Conservation (phyloP, 2,113 vertebrate species). For the Oxyruncus cristatus region DNA sequence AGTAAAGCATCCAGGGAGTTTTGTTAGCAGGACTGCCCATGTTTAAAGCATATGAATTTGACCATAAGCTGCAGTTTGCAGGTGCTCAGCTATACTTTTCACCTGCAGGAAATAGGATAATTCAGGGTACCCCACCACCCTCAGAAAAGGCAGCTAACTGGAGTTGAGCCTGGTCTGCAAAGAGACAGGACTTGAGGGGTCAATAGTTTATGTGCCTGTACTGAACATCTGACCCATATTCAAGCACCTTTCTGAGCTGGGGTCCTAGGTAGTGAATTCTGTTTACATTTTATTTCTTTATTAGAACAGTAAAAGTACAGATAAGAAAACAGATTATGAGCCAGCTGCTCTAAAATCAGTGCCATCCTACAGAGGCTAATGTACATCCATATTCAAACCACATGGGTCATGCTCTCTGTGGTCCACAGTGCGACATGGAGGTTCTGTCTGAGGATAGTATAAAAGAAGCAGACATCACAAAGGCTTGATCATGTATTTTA, state of each 20-base stretch:
- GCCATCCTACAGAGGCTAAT: neutral
- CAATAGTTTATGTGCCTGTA: neutral
- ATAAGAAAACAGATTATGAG: neutral
- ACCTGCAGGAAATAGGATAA: neutral
- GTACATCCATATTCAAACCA: neutral
- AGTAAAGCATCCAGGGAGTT: neutral
- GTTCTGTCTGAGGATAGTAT: neutral
- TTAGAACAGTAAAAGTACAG: neutral
- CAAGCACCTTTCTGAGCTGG: neutral
- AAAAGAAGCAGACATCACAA: neutral
- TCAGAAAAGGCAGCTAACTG: neutral
- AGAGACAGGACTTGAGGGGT: neutral
- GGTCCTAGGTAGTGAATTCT: neutral
- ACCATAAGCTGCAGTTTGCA: neutral
- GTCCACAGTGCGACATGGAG: neutral
- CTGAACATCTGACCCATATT: neutral
- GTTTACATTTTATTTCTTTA: neutral
- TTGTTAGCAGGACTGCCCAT: neutral
- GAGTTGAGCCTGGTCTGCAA: neutral
- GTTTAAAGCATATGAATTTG: neutral
- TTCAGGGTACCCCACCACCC: neutral
- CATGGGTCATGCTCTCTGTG: neutral
- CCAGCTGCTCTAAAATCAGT: neutral
- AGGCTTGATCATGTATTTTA: neutral
- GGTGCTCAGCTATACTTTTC: neutral